Evolutionary conservation across 2,888 invertebrate species (phyloP), one percentile per base, ranked within the genome.

Genomic region (Synergus laeviventris): DNA sequence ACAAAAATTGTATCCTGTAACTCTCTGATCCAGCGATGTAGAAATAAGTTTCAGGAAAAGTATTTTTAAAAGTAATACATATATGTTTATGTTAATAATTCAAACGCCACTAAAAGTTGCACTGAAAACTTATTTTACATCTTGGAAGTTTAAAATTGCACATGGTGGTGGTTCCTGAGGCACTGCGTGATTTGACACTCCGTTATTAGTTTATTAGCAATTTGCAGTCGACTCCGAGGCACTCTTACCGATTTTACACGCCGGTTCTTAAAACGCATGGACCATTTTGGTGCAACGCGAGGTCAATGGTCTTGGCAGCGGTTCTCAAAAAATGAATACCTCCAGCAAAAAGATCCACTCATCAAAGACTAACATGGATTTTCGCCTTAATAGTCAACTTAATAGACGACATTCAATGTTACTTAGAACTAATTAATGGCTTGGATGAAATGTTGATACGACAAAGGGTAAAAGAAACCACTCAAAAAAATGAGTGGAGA

Each of bases 131-230:
- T 54, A 11, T 54, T 54, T 54, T 8, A 18, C 9, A 54, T 18
- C 18, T 54, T 2, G n/a, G n/a, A 18, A 18, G 54, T 18, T 7
- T 54, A 54, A 54, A 54, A 18, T 54, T 54, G 11, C 18, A 18
- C 54, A 18, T 0, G 54, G 54, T 18, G 11, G 3, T 11, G 1
- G 1, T 2, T 39, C 60, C 56, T 16, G 74, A 45, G 24, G 66
- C 74, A 39, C 59, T 64, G 73, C 56, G 11, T 45, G 70, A 66
- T 74, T 66, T 76, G 76, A 76, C 76, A 66, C 42, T 66, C 66
- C 66, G 66, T 66, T 66, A 66, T 66, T 66, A 45, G 74, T 76
- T 77, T 77, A 77, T 77, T 74, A 74, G 66, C 74, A 74, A 74
- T 70, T 64, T 76, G 76, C 74, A 70, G 74, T 36, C 42, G 59